Base-by-base conservation (phyloP, 2,113 vertebrate species). In the Nannospalax galili region DNA sequence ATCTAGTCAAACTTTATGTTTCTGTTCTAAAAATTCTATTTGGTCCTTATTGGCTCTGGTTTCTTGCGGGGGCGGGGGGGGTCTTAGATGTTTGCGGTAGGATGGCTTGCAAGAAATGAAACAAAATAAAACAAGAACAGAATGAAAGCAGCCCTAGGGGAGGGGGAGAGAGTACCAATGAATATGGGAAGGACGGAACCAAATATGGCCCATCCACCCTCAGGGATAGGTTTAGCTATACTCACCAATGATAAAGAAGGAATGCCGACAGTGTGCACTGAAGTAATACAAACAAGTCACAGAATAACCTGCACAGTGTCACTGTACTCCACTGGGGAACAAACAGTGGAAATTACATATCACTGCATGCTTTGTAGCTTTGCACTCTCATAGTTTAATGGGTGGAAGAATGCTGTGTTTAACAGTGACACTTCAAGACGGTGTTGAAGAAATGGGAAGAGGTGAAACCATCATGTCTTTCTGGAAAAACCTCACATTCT, bases 21-120 rank as follows among this genome's bases (percentile, higher is more conserved):
- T 70, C 70, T 58, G 26, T 37, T 74, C 72, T 85, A 82, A 91
- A 95, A 78, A 62, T 84, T 45, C 58, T 35, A 26, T 94, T 64
- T 60, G 70, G 28, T 74, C 91, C 30, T 37, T 84, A 86, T 2
- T 48, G 77, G 20, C 28, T 72, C 7, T 84, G 62, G 72, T 80
- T 40, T 84, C 62, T 67, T 56, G 15, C 35, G 10, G 42, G 7
- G 42, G 85, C 77, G 45, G 70, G 32, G 8, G 67, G 12, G 30
- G 3, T n/a, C 19, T 78, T 64, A 91, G 62, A n/a, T 86, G 88
- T 88, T 37, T 92, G 30, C 65, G 40, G 10, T n/a, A 74, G 58
- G 26, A 45, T 30, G 32, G 32, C 24, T 67, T 77, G 14, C 14
- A 60, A 16, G 5, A 78, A 86, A 88, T 37, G 40, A 77, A 92